Percentiles rank a stretch among this genome's conserved stretches.
phyloP scores from a whole-genome alignment of 2,797 vertebrate genomes.

The Phalanger gymnotis region DNA sequence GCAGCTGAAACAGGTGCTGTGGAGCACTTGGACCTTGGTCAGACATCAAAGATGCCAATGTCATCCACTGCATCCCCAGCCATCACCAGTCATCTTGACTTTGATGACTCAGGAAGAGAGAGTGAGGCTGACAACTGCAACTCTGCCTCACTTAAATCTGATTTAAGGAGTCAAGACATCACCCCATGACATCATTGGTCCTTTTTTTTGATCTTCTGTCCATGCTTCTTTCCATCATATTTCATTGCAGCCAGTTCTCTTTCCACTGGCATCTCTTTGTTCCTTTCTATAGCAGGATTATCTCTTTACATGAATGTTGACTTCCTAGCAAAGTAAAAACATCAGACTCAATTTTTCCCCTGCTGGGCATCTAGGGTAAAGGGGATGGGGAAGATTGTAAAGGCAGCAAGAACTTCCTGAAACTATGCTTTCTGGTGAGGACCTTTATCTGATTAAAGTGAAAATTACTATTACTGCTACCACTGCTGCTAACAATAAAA shows the following conservation, averaged over 20 bases:
- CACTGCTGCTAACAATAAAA: not conserved
- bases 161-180: not conserved
- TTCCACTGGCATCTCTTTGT: not conserved
- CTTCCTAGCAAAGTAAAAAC: not conserved
- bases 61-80: not conserved
- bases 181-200: not conserved
- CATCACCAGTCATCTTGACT: not conserved
- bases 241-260: not conserved
- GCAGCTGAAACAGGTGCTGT: not conserved
- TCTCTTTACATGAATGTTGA: not conserved
- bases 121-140: not conserved
- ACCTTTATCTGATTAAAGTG: not conserved
- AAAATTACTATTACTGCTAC: not conserved
- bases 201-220: not conserved
- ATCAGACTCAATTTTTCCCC: not conserved
- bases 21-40: not conserved
- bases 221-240: not conserved
- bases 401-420: not conserved
- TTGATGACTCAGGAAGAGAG: not conserved
- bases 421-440: too few species aligned
- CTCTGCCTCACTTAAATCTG: not conserved
- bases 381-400: not conserved
- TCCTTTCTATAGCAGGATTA: not conserved
- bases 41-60: not conserved
- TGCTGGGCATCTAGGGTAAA: not conserved